These are phyloP conservation scores for Pyralis farinalis DNA, from an alignment of 2,888 invertebrate genomes.

Conservation along the genomic window DNA sequence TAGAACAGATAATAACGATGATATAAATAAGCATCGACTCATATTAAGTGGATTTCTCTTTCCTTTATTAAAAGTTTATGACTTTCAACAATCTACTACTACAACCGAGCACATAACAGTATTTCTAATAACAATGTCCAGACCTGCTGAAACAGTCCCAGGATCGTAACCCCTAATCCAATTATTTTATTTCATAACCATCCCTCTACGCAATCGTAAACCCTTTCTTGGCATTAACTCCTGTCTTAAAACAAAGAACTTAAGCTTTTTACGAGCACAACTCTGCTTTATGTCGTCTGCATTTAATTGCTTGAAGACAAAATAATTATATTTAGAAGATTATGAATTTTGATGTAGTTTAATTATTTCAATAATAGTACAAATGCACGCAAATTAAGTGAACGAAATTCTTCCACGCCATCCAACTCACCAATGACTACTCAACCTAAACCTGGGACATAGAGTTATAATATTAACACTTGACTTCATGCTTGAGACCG, in stretches of 20 bases:
- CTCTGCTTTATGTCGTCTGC: slow-evolving; percentile 10
- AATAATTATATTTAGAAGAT: slow-evolving; percentile 9
- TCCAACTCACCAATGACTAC: too few relatives aligned
- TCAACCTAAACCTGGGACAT: too few relatives aligned
- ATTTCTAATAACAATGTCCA: slow-evolving; percentile 5
- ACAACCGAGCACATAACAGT: too few relatives aligned
- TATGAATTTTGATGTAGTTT: slow-evolving; percentile 11
- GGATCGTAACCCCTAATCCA: not conserved
- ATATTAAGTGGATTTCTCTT: too few relatives aligned
- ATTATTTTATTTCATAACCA: not conserved
- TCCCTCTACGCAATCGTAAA: not conserved
- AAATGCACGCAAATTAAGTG: not conserved
- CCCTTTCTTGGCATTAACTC: slow-evolving; percentile 40
- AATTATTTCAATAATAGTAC: slow-evolving; percentile 4
- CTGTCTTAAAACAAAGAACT: slow-evolving; percentile 38
- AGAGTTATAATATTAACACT: too few relatives aligned
- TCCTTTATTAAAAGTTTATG: too few relatives aligned
- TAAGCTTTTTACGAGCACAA: slow-evolving; percentile 35
- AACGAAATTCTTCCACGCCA: too few relatives aligned
- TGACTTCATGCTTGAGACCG: too few relatives aligned
- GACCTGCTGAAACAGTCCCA: not conserved
- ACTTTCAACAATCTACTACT: too few relatives aligned
- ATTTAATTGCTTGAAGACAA: slow-evolving; percentile 9
- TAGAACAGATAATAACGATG: too few relatives aligned
- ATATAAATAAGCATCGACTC: too few relatives aligned